phyloP scores from a whole-genome alignment of 2,888 invertebrate species.

The Bombylius major region DNA sequence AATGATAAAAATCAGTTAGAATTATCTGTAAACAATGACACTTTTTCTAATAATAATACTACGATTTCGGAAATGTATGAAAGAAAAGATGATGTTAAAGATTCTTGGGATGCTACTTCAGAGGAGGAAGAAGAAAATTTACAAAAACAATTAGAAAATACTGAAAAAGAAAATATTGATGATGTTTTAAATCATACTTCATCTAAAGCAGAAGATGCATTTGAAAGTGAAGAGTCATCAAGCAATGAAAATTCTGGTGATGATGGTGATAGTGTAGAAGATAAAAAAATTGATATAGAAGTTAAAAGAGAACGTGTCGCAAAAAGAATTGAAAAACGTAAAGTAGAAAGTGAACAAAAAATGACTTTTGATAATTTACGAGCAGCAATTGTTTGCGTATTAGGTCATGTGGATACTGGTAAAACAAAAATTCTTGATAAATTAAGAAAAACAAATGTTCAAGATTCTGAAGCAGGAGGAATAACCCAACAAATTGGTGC shows the following conservation, averaged over 20 bases:
- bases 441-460: constrained; percentile 75
- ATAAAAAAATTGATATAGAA: constrained; percentile 61
- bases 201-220: constrained; percentile 17
- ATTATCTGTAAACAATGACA: constrained; percentile 13
- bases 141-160: not conserved
- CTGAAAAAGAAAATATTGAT: no score
- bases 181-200: not conserved
- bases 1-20: constrained; percentile 23
- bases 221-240: constrained; percentile 37
- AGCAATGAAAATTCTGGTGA: constrained; percentile 20
- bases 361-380: constrained; percentile 58
- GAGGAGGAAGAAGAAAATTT: constrained; percentile 26
- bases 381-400: constrained; percentile 94
- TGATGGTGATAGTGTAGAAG: constrained; percentile 38
- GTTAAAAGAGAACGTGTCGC: constrained; percentile 59
- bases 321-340: constrained; percentile 59
- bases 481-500: constrained; percentile 99
- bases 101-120: constrained; percentile 75
- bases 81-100: constrained; percentile 53
- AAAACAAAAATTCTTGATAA: constrained; percentile 99
- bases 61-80: constrained; percentile 23
- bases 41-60: constrained; percentile 16
- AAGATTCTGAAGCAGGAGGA: constrained; percentile 96
- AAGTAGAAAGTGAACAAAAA: constrained; percentile 56
- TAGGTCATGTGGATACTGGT: constrained; percentile 99